Base-by-base conservation (phyloP, 2,888 invertebrate genomes). In the Drosophila infuscata region DNA sequence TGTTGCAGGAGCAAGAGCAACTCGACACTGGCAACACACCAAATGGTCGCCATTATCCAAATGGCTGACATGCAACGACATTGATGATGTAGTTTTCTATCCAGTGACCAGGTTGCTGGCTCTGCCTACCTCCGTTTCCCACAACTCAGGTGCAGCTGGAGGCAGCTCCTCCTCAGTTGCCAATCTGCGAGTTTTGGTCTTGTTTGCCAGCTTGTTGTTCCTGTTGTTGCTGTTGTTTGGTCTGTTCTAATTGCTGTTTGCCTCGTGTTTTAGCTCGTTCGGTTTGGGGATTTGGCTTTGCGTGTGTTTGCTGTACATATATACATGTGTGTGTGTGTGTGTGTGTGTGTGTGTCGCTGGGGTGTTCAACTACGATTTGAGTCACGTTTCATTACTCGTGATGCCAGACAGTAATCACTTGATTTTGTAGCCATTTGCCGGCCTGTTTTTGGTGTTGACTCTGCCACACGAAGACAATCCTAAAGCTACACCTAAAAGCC, bases 371-470 rank as follows among this genome's bases (percentile, higher is more conserved):
- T 89, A 79, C 89, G 79, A 91, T 90, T 89, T 89, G 88, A 89
- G 89, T 89, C 89, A 89, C 89, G 89, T 89, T 89, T 90, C 90
- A 90, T 91, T 91, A 90, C 88, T 89, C 91, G 89, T 89, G 89
- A 89, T 90, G 85, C 85, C 68, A 91, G 89, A 88, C 88, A 87
- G 91, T 90, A 90, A 89, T 91, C 91, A 88, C 91, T 88, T 88
- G 91, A 90, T 88, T 90, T 83, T 83, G 60, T 56, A 80, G 87
- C 81, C 57, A 71, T 82, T 82, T 84, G 80, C 68, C 68, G 75
- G 68, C 63, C 68, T 67, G 59, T 71, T 68, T 77, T 74, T 76
- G 79, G 67, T 79, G 75, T 74, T 68, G 70, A 69, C 65, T 60
- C 68, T 68, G 63, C 62, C 64, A 75, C 72, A 76, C 76, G 70